Evolutionary conservation across 2,888 invertebrate genomes (phyloP).

Genomic region (Hymenopus coronatus): DNA sequence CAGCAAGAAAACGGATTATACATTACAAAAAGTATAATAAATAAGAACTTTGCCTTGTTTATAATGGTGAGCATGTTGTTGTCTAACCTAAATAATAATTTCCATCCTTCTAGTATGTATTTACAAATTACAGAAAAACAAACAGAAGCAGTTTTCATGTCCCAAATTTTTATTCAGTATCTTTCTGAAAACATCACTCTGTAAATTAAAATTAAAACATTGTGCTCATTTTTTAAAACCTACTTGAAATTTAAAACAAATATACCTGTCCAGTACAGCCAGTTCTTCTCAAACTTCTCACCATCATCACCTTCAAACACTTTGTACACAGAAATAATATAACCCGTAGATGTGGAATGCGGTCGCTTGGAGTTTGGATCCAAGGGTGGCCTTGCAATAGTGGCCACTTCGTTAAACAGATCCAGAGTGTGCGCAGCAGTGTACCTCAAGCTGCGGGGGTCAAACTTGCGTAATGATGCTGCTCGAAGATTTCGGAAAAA

Average conservation of each 20-base stretch:
- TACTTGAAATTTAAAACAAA: background rate
- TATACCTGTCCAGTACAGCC: slow-evolving; percentile 86
- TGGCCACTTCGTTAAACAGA: slow-evolving; percentile 85
- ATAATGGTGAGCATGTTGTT: too few species aligned
- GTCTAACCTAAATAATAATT: too few species aligned
- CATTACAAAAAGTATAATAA: too few species aligned
- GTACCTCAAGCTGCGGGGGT: slow-evolving; percentile 75
- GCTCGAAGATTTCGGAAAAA: slow-evolving; percentile 83
- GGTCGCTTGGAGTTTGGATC: slow-evolving; percentile 69
- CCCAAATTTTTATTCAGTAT: too few species aligned
- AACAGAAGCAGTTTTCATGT: too few species aligned
- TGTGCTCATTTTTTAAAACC: background rate
- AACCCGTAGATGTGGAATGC: slow-evolving; percentile 79
- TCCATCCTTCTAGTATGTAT: too few species aligned
- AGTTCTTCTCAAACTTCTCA: slow-evolving; percentile 88
- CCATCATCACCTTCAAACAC: slow-evolving; percentile 93
- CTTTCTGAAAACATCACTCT: too few species aligned
- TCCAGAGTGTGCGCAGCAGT: slow-evolving; percentile 86
- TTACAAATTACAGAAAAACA: too few species aligned
- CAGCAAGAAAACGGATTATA: too few species aligned
- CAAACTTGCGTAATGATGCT: slow-evolving; percentile 81
- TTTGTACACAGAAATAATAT: slow-evolving; percentile 90
- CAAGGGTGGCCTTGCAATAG: slow-evolving; percentile 84
- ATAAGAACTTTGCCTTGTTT: too few species aligned
- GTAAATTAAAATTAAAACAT: too few species aligned